Evolutionary conservation across 2,113 vertebrate genomes (phyloP), one percentile per base, ranked within the genome.

Genomic region (Dinomys branickii): DNA sequence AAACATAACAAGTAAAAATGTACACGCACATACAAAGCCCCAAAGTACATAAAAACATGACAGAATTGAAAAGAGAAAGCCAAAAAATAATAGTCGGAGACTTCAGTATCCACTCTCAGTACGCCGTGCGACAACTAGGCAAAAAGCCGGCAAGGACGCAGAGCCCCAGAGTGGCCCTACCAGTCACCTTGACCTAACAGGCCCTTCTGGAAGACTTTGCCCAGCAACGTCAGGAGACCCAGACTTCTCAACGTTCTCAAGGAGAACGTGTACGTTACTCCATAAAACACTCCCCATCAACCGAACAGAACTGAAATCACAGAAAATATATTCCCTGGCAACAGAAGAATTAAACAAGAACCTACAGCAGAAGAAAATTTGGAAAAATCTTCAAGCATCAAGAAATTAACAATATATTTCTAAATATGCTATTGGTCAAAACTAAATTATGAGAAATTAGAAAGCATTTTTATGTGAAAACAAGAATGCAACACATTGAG

Each of bases 321-420:
- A 63, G 7, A 54, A 47, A 88, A 44, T 47, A 54, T 30, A 71
- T 56, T 80, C 13, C 17, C 61, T 52, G n/a, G 59, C 2, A 54
- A 73, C 26, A 50, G 73, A 56, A 86, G 35, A 96, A 54, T 75
- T 50, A 88, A 94, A 87, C 52, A 77, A 88, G 41, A 88, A 85
- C 17, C 1, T 61, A 80, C 13, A 41, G 73, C 30, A 82, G 41
- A 85, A 78, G 52, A 30, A 52, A 52, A 80, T 52, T 52, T 52
- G 47, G 77, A 10, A 80, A 80, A 80, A 52, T 80, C 47, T 52
- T 35, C 77, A 80, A 52, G 20, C 8, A 35, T 35, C 47, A 80
- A 14, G 47, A 52, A 52, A 52, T 44, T 33, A 78, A 33, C 8
- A 52, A 52, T 5, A 50, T 52, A 35, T 80, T 80, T 80, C 50